Evolutionary conservation across 1,140 invertebrate species (phyloP), one percentile per base, ranked within the genome.

Genomic region (Neotoxoptera formosana): DNA sequence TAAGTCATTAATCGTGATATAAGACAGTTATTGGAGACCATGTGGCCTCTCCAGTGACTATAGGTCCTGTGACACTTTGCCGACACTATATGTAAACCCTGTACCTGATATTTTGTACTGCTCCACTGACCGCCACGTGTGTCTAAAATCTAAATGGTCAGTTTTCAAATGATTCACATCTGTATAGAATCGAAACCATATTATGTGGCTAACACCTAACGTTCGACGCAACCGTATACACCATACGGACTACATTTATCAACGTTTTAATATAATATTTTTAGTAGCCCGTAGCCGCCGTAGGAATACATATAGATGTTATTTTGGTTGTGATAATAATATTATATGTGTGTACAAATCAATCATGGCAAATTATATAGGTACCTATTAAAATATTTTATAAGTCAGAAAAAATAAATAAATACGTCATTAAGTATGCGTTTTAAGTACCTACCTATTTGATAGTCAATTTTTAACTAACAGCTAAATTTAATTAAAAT

Each of bases 1-100:
- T n/a, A 76, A 76, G 60, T 76, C n/a, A 76, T 76, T 76, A 76
- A 76, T 76, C 60, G 14, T 76, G 60, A n/a, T 76, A 76, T n/a
- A 76, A 76, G 60, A 76, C 60, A 76, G 60, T 76, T n/a, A n/a
- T 76, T 14, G 60, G 60, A 76, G 14, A 76, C 60, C 60, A 76
- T 76, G 60, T 76, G 60, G 60, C n/a, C n/a, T 67, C 14, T n/a
- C n/a, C 14, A n/a, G 60, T 76, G 14, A 76, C 60, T 14, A n/a
- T n/a, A 76, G 60, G 60, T 76, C 30, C 14, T 76, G 60, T 76
- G 60, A 76, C 30, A 76, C 30, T n/a, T 67, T 76, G 60, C 60
- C 60, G 60, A 30, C 60, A n/a, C 60, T 76, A 76, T 76, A 67
- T n/a, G n/a, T 67, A n/a, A n/a, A 76, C 14, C 30, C 60, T 76